Conservation (phyloP, 1,140 invertebrate genomes). For the Drosophila suzukii region DNA sequence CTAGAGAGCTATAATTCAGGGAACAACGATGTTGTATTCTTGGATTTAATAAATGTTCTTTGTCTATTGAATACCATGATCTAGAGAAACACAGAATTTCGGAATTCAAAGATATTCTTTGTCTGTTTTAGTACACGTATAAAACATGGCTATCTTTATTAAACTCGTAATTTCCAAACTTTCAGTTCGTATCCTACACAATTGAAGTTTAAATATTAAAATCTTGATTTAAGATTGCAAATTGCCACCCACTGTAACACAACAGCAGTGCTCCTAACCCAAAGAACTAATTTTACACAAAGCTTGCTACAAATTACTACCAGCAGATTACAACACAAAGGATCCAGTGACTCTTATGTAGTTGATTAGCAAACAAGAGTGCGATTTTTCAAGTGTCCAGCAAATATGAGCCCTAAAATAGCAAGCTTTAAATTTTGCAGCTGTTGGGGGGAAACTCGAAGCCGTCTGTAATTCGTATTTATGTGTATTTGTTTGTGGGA, state of each 20-base stretch:
- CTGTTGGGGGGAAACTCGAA: constrained; percentile 45
- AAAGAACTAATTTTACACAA: neutral
- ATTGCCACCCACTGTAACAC: neutral
- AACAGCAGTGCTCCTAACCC: no score
- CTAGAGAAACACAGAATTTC: no score
- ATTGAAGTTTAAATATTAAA: neutral
- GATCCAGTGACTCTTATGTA: constrained; percentile 2
- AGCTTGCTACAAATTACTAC: constrained; percentile 11
- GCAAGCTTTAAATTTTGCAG: constrained; percentile 49
- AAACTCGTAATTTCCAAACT: no score
- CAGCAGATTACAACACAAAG: neutral
- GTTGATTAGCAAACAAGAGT: constrained; percentile 15
- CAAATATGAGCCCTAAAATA: constrained; percentile 43
- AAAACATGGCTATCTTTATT: no score
- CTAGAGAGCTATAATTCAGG: no score
- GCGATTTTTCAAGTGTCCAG: constrained; percentile 14
- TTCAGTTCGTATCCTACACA: no score
- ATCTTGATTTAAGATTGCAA: neutral
- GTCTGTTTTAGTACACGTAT: no score
- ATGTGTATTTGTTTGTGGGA: constrained; percentile 18
- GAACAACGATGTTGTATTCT: no score
- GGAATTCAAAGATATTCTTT: no score
- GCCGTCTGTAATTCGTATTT: constrained; percentile 43
- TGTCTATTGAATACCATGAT: no score
- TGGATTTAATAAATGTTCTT: no score